Percentiles rank a stretch among this genome's conserved stretches.
These are phyloP conservation scores for Biston betularia DNA, from an alignment of 2,888 invertebrate genomes.

Conservation along the genomic window DNA sequence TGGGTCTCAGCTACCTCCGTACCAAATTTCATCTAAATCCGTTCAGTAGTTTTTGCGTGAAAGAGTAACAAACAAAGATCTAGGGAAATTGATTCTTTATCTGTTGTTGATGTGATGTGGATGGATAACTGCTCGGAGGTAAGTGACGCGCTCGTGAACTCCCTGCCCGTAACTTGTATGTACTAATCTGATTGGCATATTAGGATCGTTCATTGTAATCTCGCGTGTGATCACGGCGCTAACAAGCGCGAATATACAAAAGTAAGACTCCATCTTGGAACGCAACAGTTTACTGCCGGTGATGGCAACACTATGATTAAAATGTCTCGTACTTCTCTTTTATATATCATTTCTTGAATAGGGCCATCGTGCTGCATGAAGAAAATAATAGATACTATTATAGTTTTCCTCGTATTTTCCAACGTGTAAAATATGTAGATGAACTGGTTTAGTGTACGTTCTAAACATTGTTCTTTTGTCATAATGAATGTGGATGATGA, in stretches of 20 bases:
- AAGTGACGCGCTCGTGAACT: slow-evolving; percentile 9
- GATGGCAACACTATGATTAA: neutral
- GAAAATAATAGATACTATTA: neutral
- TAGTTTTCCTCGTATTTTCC: slow-evolving; percentile 5
- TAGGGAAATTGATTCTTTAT: slow-evolving; percentile 12
- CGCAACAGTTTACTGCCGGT: neutral
- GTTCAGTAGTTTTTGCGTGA: too few species aligned
- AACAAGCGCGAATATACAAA: neutral
- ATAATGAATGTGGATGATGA: neutral
- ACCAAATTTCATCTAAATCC: too few species aligned
- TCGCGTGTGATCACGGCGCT: slow-evolving; percentile 1
- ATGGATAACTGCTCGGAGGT: neutral
- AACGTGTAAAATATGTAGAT: neutral
- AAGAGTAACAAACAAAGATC: too few species aligned
- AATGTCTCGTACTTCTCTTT: neutral
- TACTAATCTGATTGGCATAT: slow-evolving; percentile 1
- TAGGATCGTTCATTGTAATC: neutral
- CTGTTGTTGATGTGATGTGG: slow-evolving; percentile 2
- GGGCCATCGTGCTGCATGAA: neutral
- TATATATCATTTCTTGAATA: neutral
- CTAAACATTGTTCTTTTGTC: neutral
- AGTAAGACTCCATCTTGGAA: neutral
- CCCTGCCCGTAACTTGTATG: slow-evolving; percentile 11
- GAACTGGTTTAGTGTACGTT: neutral
- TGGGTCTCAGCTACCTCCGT: too few species aligned